Evolutionary conservation across 2,113 vertebrate species (phyloP).

Genomic region (Pomatorhinus ruficollis): DNA sequence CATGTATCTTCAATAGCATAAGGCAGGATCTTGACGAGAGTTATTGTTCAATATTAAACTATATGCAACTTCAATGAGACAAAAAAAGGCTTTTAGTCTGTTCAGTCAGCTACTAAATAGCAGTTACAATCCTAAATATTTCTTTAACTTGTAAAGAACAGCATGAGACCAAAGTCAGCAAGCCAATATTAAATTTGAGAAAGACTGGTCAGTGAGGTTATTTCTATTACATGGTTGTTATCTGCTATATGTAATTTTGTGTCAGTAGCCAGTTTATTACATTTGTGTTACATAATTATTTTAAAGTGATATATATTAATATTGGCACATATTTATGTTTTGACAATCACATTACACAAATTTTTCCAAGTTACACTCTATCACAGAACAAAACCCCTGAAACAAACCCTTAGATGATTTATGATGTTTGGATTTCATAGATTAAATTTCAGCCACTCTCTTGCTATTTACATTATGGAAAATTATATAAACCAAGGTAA

Average conservation of each 20-base stretch:
- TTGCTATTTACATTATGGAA: constrained; percentile 26
- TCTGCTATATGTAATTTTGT: constrained; percentile 21
- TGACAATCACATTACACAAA: constrained; percentile 4
- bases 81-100: background rate
- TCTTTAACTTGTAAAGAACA: background rate
- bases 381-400: background rate
- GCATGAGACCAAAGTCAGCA: background rate
- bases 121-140: background rate
- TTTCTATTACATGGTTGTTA: background rate
- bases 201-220: background rate
- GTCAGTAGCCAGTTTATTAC: constrained; percentile 38
- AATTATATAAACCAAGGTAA: background rate
- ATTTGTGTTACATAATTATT: constrained; percentile 52
- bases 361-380: background rate
- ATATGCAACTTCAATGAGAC: background rate
- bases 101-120: background rate
- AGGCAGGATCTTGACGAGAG: background rate
- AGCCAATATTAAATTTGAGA: constrained; percentile 33
- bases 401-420: constrained; percentile 9
- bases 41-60: background rate
- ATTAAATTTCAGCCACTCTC: constrained; percentile 42
- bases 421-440: constrained; percentile 27
- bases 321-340: constrained; percentile 25
- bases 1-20: background rate
- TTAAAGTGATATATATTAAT: constrained; percentile 42